phyloP scores from a whole-genome alignment of 2,797 vertebrate genomes.

The Chelon auratus region DNA sequence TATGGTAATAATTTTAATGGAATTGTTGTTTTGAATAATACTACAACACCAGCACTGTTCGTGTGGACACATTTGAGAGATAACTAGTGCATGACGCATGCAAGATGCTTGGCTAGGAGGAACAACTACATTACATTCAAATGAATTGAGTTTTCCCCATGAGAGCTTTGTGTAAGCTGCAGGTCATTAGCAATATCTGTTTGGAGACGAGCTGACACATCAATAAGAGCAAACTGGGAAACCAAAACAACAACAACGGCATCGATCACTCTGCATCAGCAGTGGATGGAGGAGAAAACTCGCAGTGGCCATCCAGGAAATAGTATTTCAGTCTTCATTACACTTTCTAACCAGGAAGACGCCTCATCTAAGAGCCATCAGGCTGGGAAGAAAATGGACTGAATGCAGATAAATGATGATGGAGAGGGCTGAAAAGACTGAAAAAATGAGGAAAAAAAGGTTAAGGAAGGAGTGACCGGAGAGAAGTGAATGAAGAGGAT shows the following conservation, averaged over 20 bases:
- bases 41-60: background rate
- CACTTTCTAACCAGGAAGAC: slow-evolving; percentile 78
- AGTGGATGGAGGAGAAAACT: slow-evolving; percentile 76
- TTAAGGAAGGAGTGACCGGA: slow-evolving; percentile 19
- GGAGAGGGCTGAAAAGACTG: slow-evolving; percentile 72
- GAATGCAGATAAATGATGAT: slow-evolving; percentile 84
- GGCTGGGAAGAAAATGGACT: slow-evolving; percentile 80
- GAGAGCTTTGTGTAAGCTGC: slow-evolving; percentile 62
- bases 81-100: slow-evolving; percentile 47
- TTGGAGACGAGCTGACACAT: slow-evolving; percentile 77
- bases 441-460: slow-evolving; percentile 62
- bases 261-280: slow-evolving; percentile 80
- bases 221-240: slow-evolving; percentile 78
- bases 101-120: slow-evolving; percentile 26
- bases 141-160: slow-evolving; percentile 63
- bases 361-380: slow-evolving; percentile 83
- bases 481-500: slow-evolving; percentile 35
- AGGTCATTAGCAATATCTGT: slow-evolving; percentile 81
- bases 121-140: slow-evolving; percentile 64
- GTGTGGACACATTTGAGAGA: slow-evolving; percentile 26
- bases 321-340: slow-evolving; percentile 87
- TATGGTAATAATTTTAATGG: background rate
- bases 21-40: slow-evolving; percentile 25
- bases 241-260: slow-evolving; percentile 77
- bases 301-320: slow-evolving; percentile 81